phyloP scores from a whole-genome alignment of 2,113 vertebrate species.

The Fregetta grallaria region DNA sequence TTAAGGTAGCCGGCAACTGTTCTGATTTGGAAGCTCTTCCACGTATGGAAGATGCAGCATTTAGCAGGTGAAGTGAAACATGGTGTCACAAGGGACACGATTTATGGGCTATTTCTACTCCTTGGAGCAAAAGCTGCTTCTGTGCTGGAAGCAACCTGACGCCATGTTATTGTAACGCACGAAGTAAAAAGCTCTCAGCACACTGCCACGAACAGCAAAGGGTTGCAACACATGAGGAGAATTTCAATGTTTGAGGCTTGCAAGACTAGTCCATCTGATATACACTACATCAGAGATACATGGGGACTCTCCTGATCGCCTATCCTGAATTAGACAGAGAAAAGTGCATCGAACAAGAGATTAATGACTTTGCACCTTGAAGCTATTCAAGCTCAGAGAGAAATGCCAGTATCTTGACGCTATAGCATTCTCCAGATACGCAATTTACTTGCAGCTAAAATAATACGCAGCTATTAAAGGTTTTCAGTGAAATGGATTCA shows the following conservation, averaged over 20 bases:
- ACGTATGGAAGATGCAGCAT: neutral
- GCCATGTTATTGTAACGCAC: rapidly evolving
- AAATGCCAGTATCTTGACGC: neutral
- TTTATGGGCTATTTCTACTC: neutral
- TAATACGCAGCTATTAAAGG: neutral
- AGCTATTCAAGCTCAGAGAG: neutral
- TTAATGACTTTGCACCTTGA: neutral
- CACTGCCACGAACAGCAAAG: neutral
- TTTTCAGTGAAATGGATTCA: neutral
- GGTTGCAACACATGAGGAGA: neutral
- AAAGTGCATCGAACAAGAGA: neutral
- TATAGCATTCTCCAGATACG: neutral
- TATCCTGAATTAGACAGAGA: neutral
- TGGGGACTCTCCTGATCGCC: neutral
- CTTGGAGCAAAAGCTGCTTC: neutral
- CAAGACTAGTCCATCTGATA: neutral
- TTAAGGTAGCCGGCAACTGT: neutral
- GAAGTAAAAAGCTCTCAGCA: neutral
- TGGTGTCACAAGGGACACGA: neutral
- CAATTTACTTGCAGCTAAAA: neutral
- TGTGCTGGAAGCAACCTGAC: neutral
- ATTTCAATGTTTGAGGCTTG: neutral
- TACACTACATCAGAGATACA: neutral
- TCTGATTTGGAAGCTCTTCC: neutral
- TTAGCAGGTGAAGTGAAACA: neutral